These are phyloP conservation scores for Brachyalestes nurse DNA, from an alignment of 2,797 vertebrate species.

Conservation along the genomic window DNA sequence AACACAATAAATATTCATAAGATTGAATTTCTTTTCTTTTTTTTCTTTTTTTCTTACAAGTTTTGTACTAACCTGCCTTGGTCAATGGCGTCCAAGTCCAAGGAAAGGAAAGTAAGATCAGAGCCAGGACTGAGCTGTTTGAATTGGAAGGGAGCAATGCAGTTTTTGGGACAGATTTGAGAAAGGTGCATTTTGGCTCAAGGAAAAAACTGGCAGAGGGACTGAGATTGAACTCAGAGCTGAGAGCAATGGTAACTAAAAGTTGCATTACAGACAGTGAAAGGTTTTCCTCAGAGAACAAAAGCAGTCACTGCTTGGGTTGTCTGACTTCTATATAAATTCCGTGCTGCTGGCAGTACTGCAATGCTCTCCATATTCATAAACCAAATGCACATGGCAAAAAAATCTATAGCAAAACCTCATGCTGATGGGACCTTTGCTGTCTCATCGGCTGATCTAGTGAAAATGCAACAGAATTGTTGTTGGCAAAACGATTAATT, in stretches of 20 bases:
- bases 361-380: conserved; percentile 32
- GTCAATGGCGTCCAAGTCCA: conserved; percentile 24
- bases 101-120: conserved; percentile 29
- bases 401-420: conserved; percentile 6
- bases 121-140: conserved; percentile 45
- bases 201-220: conserved; percentile 24
- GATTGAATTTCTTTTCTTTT: not conserved
- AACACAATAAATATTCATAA: conserved; percentile 15
- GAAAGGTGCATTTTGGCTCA: conserved; percentile 51
- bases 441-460: conserved; percentile 11
- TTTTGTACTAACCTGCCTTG: conserved; percentile 25
- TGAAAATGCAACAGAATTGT: conserved; percentile 12
- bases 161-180: conserved; percentile 40
- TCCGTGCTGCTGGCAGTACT: conserved; percentile 19
- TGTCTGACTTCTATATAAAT: conserved; percentile 28
- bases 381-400: no score
- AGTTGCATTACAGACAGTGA: conserved; percentile 42
- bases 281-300: conserved; percentile 33
- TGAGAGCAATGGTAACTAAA: conserved; percentile 40
- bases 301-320: conserved; percentile 29
- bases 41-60: conserved; percentile 18
- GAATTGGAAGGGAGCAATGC: conserved; percentile 42
- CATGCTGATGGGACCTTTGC: not conserved
- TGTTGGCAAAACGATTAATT: not conserved
- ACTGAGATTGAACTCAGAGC: conserved; percentile 10